Conservation (phyloP, 2,113 vertebrate genomes). For the Lathamus discolor region DNA sequence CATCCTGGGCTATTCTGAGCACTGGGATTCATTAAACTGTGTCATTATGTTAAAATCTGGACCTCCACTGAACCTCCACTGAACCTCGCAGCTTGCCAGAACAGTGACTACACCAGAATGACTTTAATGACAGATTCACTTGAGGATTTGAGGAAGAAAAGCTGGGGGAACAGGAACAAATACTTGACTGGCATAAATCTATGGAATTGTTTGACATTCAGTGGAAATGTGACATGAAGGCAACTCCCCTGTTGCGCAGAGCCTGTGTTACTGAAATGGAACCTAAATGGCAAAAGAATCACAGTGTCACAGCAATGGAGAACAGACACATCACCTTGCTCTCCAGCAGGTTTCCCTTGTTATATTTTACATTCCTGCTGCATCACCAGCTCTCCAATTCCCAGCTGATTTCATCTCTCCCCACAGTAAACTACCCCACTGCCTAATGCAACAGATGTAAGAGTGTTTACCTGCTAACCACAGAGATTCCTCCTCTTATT, state of each 20-base stretch:
- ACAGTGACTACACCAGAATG: neutral
- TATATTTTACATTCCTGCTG: neutral
- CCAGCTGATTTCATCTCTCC: slow-evolving; percentile 25
- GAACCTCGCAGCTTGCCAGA: slow-evolving; percentile 17
- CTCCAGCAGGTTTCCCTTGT: neutral
- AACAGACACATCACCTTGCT: neutral
- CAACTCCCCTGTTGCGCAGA: neutral
- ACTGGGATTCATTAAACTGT: slow-evolving; percentile 7
- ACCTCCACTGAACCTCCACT: neutral
- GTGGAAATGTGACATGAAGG: neutral
- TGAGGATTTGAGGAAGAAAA: neutral
- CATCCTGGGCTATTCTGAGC: slow-evolving; percentile 1
- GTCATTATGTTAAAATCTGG: neutral
- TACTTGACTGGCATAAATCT: slow-evolving; percentile 17
- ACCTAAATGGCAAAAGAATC: neutral
- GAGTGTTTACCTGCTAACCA: slow-evolving; percentile 2
- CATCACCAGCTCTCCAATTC: neutral
- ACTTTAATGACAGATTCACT: slow-evolving; percentile 22
- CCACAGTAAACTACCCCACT: neutral
- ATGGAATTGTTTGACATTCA: neutral
- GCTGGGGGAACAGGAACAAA: neutral
- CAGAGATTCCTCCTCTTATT: slow-evolving; percentile 25
- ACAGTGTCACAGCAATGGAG: neutral
- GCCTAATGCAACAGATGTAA: slow-evolving; percentile 5
- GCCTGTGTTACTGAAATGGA: neutral